Evolutionary conservation across 37 sponge, comb jelly and placozoan species (phyloP).

Genomic region (Oscarella lobularis): DNA sequence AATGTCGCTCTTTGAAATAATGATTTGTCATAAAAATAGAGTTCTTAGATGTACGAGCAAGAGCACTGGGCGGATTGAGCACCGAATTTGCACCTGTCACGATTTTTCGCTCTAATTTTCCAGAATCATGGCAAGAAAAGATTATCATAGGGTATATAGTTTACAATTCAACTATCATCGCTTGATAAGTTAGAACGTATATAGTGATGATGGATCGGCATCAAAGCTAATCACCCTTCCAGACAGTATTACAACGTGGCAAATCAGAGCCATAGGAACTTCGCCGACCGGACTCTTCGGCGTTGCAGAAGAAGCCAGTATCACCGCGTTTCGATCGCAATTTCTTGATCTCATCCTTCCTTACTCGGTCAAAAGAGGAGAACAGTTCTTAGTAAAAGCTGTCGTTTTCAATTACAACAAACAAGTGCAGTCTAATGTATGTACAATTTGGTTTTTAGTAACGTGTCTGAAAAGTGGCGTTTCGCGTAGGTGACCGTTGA

Average conservation of each 20-base stretch:
- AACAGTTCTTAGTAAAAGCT: not conserved
- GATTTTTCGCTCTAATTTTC: not conserved
- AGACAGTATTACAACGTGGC: not conserved
- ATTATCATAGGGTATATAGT: too few relatives aligned
- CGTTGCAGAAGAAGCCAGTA: not conserved
- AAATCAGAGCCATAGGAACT: not conserved
- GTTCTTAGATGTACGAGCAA: too few relatives aligned
- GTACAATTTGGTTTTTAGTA: not conserved
- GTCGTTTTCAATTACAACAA: not conserved
- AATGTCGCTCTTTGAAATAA: too few relatives aligned
- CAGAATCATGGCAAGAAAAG: not conserved
- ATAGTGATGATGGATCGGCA: too few relatives aligned
- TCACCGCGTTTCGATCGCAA: not conserved
- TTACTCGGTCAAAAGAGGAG: not conserved
- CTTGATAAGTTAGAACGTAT: too few relatives aligned
- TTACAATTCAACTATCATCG: too few relatives aligned
- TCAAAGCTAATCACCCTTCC: not conserved
- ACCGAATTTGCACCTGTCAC: too few relatives aligned
- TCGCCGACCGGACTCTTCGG: not conserved
- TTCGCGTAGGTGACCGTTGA: too few relatives aligned
- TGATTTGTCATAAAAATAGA: too few relatives aligned
- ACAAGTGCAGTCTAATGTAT: too few relatives aligned
- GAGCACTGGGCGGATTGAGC: too few relatives aligned
- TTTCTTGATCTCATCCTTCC: not conserved
- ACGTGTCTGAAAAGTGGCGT: too few relatives aligned